Base-by-base conservation (phyloP, 1,140 invertebrate species). In the Drosophila erecta region DNA sequence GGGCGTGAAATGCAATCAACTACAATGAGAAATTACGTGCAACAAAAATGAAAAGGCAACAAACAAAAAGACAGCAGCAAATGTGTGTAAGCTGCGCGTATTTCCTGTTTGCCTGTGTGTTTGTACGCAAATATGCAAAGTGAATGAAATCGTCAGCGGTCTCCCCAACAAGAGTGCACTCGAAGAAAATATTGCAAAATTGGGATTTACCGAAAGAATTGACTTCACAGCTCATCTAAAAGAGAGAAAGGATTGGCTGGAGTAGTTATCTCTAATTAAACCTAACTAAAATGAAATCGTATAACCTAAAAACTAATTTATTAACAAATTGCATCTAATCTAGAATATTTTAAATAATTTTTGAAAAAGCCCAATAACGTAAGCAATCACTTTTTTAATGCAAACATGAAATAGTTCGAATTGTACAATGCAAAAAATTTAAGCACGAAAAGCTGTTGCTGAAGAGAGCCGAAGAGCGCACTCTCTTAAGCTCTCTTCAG, bases 21-120 rank as follows among this genome's bases (percentile, higher is more conserved):
- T 89, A 87, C 83, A 87, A 89, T 83, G 83, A 79, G 81, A 79
- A 83, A 79, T 87, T 72, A 67, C 75, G 79, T 56, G 66, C 83
- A 71, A 44, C 73, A 44, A 64, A 69, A 64, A 50, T 33, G n/a
- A 17, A 60, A 37, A 47, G 61, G 47, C 51, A 58, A 41, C 40
- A 65, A 69, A 47, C 62, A 79, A 67, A 22, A 70, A 50, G 59
- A 40, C 44, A 61, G 43, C 43, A 47, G 47, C 61, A 67, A 56
- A 70, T 69, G 64, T 56, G 44, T 74, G 56, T 60, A 47, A 76
- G 76, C 65, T 75, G 27, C 74, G 80, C 84, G 81, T 87, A 89
- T 83, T 87, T 87, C 83, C 83, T 83, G 83, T 89, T 56, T 79
- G 60, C 60, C 10, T 27, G 17, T 20, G 46, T 72, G 33, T 75